phyloP scores from a whole-genome alignment of 2,888 invertebrate genomes.

The Drosophila mayaguana region DNA sequence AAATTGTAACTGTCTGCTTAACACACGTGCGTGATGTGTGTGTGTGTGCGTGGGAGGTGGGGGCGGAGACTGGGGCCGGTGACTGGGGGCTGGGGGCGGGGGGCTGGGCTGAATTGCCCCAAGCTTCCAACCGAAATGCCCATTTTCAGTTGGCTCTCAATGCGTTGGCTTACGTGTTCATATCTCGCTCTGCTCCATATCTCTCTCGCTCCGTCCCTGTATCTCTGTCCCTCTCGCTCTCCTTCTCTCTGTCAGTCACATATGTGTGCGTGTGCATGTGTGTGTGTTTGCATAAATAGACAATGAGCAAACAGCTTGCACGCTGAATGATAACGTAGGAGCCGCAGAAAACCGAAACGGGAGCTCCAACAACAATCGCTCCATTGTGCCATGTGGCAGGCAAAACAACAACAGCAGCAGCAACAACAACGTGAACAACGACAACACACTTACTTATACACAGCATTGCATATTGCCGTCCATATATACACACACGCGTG shows the following conservation, averaged over 20 bases:
- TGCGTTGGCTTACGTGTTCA: slow-evolving; percentile 71
- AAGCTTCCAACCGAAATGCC: slow-evolving; percentile 21
- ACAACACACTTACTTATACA: slow-evolving; percentile 48
- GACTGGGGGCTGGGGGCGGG: slow-evolving; percentile 17
- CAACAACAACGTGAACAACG: slow-evolving; percentile 37
- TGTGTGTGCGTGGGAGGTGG: slow-evolving; percentile 9
- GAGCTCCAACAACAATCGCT: slow-evolving; percentile 39
- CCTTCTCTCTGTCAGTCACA: neutral
- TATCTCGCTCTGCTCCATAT: slow-evolving; percentile 37
- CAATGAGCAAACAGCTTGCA: slow-evolving; percentile 81
- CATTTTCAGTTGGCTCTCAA: slow-evolving; percentile 48
- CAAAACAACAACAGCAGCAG: slow-evolving; percentile 59
- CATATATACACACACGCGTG: slow-evolving; percentile 1
- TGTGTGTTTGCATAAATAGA: slow-evolving; percentile 77
- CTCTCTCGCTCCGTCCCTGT: slow-evolving; percentile 5
- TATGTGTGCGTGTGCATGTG: slow-evolving; percentile 29
- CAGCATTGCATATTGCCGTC: slow-evolving; percentile 38
- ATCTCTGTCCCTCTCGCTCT: neutral
- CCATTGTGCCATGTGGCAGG: slow-evolving; percentile 72
- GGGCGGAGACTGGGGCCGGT: too few relatives aligned
- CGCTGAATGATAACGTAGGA: slow-evolving; percentile 77
- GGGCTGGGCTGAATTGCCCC: neutral
- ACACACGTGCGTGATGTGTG: slow-evolving; percentile 64
- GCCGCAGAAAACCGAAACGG: slow-evolving; percentile 50
- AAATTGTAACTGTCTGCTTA: slow-evolving; percentile 78